Base-by-base conservation (phyloP, 2,113 vertebrate genomes). In the Butastur rufipennis region DNA sequence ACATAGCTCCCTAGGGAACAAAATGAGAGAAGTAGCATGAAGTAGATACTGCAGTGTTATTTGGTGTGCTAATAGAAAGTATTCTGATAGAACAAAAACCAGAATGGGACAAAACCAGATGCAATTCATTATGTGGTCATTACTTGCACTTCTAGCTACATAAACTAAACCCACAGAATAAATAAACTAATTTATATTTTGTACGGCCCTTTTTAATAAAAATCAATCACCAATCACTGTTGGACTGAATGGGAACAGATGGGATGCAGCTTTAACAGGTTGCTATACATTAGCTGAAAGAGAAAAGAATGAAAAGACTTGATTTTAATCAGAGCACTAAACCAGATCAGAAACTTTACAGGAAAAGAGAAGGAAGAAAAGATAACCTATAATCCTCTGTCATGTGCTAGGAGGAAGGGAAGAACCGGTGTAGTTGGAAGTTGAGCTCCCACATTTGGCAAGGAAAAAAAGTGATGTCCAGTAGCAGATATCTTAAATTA, bases 291-390 rank as follows among this genome's bases (percentile, higher is more conserved):
- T 84, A 81, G 68, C 67, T 56, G 59, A 88, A 56, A 92, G 50
- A 95, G 94, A 86, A 90, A 84, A 86, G 86, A 96, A 96, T 94
- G 87, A 90, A 91, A 88, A 96, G 91, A 85, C 73, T 71, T 58
- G 43, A 95, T 94, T 95, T 94, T 90, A 90, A 96, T 95, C 93
- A 91, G 66, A 95, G 50, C 58, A 68, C 32, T 94, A 82, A 95
- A 72, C 59, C 47, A 94, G 85, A 88, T 97, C 91, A 86, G 52
- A 91, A 95, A 89, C 78, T 91, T 92, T 73, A 65, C 27, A 86
- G 89, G 38, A 75, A 56, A 95, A 93, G 83, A 95, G 86, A 93
- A 92, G 65, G 88, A 53, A 95, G 81, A 89, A 92, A 91, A 90
- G 73, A 77, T 50, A 86, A 88, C 47, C 56, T 88, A 42, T 61